Conservation (phyloP, 2,797 vertebrate species). For the Helarctos malayanus region DNA sequence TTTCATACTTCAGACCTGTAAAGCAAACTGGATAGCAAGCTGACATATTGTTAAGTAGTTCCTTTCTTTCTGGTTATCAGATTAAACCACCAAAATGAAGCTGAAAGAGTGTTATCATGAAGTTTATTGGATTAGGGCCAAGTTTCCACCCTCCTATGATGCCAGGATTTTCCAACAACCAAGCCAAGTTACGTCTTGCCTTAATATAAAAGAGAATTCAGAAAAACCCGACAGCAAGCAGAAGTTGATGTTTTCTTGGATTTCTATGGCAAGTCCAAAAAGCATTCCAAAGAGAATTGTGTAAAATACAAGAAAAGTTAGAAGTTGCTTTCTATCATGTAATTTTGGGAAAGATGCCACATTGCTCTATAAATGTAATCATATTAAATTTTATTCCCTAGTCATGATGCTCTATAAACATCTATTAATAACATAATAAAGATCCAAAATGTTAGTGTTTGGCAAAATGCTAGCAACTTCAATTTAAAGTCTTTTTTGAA, state of each 20-base stretch:
- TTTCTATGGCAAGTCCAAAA: slow-evolving; percentile 44
- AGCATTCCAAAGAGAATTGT: not conserved
- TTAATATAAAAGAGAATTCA: slow-evolving; percentile 73
- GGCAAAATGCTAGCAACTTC: not conserved
- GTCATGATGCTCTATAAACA: not conserved
- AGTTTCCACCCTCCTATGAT: slow-evolving; percentile 73
- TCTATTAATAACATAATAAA: not conserved
- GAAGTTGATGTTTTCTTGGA: slow-evolving; percentile 58
- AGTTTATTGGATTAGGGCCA: slow-evolving; percentile 76
- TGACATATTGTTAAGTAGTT: slow-evolving; percentile 84
- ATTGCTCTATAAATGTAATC: slow-evolving; percentile 1
- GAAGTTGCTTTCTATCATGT: not conserved
- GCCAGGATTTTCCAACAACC: slow-evolving; percentile 72
- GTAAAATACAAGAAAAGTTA: slow-evolving; percentile 34
- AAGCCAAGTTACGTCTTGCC: slow-evolving; percentile 66
- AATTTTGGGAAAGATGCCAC: slow-evolving; percentile 43
- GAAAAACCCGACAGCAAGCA: slow-evolving; percentile 61
- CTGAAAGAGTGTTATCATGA: slow-evolving; percentile 72
- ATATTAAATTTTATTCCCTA: slow-evolving; percentile 12
- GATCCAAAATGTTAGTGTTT: slow-evolving; percentile 10
- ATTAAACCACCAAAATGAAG: slow-evolving; percentile 82
- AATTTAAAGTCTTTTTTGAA: slow-evolving; percentile 47
- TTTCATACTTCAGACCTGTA: slow-evolving; percentile 83
- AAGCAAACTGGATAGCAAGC: slow-evolving; percentile 83
- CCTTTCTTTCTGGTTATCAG: slow-evolving; percentile 85